These are phyloP conservation scores for Aporrectodea caliginosa DNA, from an alignment of 1,140 invertebrate species.

Conservation along the genomic window DNA sequence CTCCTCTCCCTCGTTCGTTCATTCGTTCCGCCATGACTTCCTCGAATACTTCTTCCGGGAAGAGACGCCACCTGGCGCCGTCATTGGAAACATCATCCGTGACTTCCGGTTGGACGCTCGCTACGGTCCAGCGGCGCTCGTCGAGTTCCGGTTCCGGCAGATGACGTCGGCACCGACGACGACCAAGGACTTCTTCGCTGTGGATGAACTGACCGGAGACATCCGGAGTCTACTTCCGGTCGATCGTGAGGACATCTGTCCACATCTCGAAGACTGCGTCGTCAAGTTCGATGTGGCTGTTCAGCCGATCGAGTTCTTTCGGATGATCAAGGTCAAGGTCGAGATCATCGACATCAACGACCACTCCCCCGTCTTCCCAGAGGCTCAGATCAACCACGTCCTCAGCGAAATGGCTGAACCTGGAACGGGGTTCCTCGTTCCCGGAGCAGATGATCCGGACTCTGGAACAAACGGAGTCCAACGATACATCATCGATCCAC, in stretches of 20 bases:
- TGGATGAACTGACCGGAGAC: slow-evolving; percentile 30
- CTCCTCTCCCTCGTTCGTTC: background rate
- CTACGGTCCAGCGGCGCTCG: background rate
- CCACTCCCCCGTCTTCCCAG: slow-evolving; percentile 76
- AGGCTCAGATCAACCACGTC: slow-evolving; percentile 34
- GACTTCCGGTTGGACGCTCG: slow-evolving; percentile 6
- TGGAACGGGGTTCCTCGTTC: slow-evolving; percentile 62
- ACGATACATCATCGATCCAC: background rate
- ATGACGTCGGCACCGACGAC: slow-evolving; percentile 1
- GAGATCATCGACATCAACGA: slow-evolving; percentile 76
- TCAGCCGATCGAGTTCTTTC: slow-evolving; percentile 24
- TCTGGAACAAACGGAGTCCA: slow-evolving; percentile 12
- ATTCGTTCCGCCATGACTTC: background rate
- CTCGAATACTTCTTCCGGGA: slow-evolving; percentile 18
- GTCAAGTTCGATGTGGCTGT: slow-evolving; percentile 26
- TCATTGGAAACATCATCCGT: slow-evolving; percentile 24
- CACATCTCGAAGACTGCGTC: slow-evolving; percentile 12
- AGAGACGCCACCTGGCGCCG: slow-evolving; percentile 15
- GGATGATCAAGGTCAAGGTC: slow-evolving; percentile 47
- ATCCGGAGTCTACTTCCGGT: slow-evolving; percentile 16
- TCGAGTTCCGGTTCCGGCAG: slow-evolving; percentile 18
- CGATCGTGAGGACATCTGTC: slow-evolving; percentile 31
- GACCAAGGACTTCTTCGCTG: slow-evolving; percentile 14
- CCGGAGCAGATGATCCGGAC: slow-evolving; percentile 26
- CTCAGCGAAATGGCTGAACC: slow-evolving; percentile 55